Conservation (phyloP, 2,888 invertebrate species). For the Tribolium freemani region DNA sequence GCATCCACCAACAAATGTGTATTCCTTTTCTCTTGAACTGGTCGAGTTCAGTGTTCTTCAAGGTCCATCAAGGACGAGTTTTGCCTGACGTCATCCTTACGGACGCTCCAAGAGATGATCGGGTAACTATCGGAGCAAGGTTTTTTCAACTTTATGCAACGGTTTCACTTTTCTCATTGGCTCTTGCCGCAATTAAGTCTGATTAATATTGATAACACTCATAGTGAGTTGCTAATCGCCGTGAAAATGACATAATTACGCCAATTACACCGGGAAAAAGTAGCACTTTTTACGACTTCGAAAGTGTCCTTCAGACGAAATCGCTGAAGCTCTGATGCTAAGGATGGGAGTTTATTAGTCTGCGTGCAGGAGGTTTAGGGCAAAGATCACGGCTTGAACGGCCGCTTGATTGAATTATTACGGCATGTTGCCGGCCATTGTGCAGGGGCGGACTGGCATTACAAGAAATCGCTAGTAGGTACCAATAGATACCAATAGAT, state of each 20-base stretch:
- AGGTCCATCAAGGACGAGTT: conserved; percentile 45
- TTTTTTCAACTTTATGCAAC: conserved; percentile 18
- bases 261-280: neutral
- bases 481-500: too few species aligned
- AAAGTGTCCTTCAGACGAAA: conserved; percentile 14
- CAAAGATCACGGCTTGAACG: conserved; percentile 39
- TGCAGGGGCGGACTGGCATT: neutral
- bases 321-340: neutral
- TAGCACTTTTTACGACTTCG: neutral
- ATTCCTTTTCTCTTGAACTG: conserved; percentile 1
- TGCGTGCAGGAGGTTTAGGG: conserved; percentile 24
- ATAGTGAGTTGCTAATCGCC: conserved; percentile 9
- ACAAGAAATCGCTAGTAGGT: too few species aligned
- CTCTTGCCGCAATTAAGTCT: conserved; percentile 4
- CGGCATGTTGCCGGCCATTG: conserved; percentile 20
- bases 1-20: conserved; percentile 24
- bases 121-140: neutral
- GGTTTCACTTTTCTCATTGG: conserved; percentile 16
- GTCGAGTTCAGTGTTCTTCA: conserved; percentile 42
- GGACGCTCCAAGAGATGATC: conserved; percentile 12
- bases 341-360: conserved; percentile 24
- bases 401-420: conserved; percentile 43
- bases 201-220: conserved; percentile 24
- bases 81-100: conserved; percentile 30
- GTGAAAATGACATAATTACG: conserved; percentile 2